These are phyloP conservation scores for Crocallis elinguaria DNA, from an alignment of 2,888 invertebrate genomes.

Conservation along the genomic window DNA sequence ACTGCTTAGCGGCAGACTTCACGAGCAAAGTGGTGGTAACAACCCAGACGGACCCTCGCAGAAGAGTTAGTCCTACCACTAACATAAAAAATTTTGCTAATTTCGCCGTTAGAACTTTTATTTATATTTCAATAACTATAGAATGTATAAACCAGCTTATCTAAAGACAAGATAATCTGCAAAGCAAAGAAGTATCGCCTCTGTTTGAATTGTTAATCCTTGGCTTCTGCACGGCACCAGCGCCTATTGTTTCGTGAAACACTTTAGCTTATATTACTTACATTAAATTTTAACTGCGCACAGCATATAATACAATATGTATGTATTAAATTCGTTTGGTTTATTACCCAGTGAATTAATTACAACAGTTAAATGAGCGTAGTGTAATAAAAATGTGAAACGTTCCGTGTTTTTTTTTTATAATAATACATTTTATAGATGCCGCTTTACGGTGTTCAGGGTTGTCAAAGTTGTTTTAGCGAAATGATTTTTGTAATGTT, in stretches of 20 bases:
- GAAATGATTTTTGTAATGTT: background rate
- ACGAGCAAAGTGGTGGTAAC: too few relatives aligned
- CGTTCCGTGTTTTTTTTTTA: slow-evolving; percentile 41
- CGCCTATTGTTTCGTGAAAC: slow-evolving; percentile 29
- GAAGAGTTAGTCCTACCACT: too few relatives aligned
- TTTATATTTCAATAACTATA: background rate
- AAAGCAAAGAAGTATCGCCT: background rate
- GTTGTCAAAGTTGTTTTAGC: slow-evolving; percentile 1
- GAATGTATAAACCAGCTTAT: background rate
- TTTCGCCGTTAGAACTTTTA: too few relatives aligned
- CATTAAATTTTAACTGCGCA: slow-evolving; percentile 47
- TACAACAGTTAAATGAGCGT: slow-evolving; percentile 76
- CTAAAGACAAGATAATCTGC: background rate
- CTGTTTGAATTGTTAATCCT: slow-evolving; percentile 18
- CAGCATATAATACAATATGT: slow-evolving; percentile 49
- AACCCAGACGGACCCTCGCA: too few relatives aligned
- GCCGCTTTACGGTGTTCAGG: slow-evolving; percentile 19
- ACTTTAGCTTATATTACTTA: slow-evolving; percentile 42
- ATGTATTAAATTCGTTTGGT: slow-evolving; percentile 69
- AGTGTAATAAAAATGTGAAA: slow-evolving; percentile 71
- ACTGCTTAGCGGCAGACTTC: too few relatives aligned
- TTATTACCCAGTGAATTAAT: slow-evolving; percentile 74
- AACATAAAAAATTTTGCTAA: too few relatives aligned
- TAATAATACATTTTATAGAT: slow-evolving; percentile 34
- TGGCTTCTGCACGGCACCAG: slow-evolving; percentile 8